Percentiles rank a stretch among this genome's conserved stretches.
Evolutionary conservation across 92 coral and sea anemone species (phyloP).

Genomic region (Zoanthus sociatus): DNA sequence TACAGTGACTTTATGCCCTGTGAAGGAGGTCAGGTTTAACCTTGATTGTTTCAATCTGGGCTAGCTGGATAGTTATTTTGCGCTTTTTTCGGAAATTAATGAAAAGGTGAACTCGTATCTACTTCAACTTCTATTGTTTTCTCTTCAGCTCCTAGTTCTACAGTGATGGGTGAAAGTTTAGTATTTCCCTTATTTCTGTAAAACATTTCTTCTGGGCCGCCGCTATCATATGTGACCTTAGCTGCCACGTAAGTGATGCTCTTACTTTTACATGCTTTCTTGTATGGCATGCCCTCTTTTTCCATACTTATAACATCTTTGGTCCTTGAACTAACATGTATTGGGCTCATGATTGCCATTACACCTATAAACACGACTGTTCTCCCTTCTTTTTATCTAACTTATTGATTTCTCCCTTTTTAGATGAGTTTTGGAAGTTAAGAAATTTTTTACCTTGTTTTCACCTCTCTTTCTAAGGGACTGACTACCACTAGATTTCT

Average conservation of each 20-base stretch:
- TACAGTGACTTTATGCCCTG: constrained; percentile 1
- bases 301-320: constrained; percentile 24
- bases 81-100: background rate
- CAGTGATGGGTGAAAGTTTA: background rate
- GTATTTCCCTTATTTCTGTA: background rate
- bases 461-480: background rate
- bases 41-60: background rate
- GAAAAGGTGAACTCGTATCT: too few species aligned
- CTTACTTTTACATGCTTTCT: constrained; percentile 8
- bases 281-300: constrained; percentile 9
- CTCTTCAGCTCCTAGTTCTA: background rate
- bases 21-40: background rate
- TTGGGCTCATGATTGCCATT: background rate
- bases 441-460: background rate
- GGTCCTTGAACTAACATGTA: constrained; percentile 29
- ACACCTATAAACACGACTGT: background rate
- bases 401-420: background rate
- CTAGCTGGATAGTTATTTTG: background rate
- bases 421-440: background rate
- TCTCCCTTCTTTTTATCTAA: background rate
- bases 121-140: background rate
- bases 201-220: background rate
- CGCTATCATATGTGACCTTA: background rate
- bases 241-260: background rate
- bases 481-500: constrained; percentile 7